Evolutionary conservation across 2,113 vertebrate species (phyloP).

Genomic region (Struthio camelus): DNA sequence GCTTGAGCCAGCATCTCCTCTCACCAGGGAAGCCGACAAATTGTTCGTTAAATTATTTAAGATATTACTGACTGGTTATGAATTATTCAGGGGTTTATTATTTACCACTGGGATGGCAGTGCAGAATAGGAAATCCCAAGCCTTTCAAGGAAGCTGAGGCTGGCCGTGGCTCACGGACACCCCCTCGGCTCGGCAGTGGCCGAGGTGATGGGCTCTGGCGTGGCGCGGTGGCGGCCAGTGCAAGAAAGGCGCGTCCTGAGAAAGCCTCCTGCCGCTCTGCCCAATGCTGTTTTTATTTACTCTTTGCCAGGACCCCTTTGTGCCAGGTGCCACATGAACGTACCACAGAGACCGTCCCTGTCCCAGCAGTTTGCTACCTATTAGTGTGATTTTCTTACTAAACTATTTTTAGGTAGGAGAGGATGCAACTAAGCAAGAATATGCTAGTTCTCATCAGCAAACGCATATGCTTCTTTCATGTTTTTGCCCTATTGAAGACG

Average conservation of each 20-base stretch:
- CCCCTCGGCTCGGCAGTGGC: not conserved
- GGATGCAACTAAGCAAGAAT: not conserved
- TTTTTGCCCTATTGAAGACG: not conserved
- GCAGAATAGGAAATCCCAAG: slow-evolving; percentile 26
- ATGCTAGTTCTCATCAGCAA: not conserved
- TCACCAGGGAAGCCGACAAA: slow-evolving; percentile 41
- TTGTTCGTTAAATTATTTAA: slow-evolving; percentile 63
- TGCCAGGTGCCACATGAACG: not conserved
- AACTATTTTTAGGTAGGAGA: not conserved
- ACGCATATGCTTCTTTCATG: not conserved
- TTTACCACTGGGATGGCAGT: slow-evolving; percentile 57
- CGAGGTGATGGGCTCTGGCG: not conserved
- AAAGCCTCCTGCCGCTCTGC: not conserved
- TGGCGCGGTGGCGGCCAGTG: not conserved
- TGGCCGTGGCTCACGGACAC: not conserved
- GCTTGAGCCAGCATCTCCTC: not conserved
- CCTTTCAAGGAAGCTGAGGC: slow-evolving; percentile 16
- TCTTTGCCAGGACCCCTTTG: not conserved
- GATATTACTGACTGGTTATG: slow-evolving; percentile 36
- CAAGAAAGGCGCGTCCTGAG: no score
- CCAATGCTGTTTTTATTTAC: not conserved
- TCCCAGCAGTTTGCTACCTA: not conserved
- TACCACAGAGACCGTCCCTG: not conserved
- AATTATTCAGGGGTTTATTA: slow-evolving; percentile 66
- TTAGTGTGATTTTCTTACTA: not conserved